These are phyloP conservation scores for Plagiodera versicolora DNA, from an alignment of 2,888 invertebrate species.

Conservation along the genomic window DNA sequence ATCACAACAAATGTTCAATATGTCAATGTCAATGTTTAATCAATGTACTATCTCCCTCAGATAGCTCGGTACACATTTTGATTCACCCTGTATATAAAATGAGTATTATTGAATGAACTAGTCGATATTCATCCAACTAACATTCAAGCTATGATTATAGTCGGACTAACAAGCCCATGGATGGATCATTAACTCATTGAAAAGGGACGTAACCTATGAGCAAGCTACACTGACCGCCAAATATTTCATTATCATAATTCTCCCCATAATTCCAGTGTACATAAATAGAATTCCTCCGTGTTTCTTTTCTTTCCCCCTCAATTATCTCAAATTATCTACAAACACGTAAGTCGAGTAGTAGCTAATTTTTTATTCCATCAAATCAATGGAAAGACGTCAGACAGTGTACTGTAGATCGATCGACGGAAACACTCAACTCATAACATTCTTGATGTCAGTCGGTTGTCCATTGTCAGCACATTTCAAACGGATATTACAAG, in stretches of 20 bases:
- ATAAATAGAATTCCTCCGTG: background rate
- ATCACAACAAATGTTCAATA: too few species aligned
- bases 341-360: background rate
- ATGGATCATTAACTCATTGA: background rate
- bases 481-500: background rate
- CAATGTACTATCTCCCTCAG: too few species aligned
- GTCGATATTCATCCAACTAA: too few species aligned
- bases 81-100: too few species aligned
- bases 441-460: background rate
- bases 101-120: too few species aligned
- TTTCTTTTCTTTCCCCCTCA: background rate
- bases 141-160: too few species aligned
- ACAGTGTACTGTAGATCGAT: background rate
- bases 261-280: background rate
- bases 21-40: too few species aligned
- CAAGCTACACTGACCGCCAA: background rate
- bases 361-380: background rate
- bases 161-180: too few species aligned
- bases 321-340: background rate
- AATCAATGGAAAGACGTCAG: constrained; percentile 1
- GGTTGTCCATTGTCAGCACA: background rate
- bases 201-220: background rate
- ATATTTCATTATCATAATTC: background rate
- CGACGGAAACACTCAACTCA: background rate
- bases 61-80: too few species aligned